These are phyloP conservation scores for Mormyrops attenuatus DNA, from an alignment of 2,797 vertebrate genomes.

Conservation along the genomic window DNA sequence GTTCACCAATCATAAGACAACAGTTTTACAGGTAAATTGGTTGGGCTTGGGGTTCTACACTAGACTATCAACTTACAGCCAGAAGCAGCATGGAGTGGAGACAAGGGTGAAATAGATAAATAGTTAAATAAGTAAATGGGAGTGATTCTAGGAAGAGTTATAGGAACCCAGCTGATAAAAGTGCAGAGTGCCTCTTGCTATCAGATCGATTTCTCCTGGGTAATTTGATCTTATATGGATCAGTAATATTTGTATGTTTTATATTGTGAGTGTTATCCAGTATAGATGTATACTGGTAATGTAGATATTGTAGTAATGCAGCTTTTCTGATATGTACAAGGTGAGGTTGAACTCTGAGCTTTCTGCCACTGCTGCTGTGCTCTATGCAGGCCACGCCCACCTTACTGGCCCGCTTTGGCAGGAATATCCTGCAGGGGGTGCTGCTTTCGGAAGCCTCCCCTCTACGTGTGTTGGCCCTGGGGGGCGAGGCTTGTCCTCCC, in stretches of 20 bases:
- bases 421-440: constrained; percentile 56
- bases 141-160: neutral
- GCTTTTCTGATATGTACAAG: neutral
- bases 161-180: neutral
- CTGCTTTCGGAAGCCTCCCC: constrained; percentile 71
- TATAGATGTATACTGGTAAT: neutral
- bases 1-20: constrained; percentile 71
- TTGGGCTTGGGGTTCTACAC: neutral
- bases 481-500: constrained; percentile 82
- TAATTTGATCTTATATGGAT: neutral
- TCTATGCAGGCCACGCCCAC: constrained; percentile 78
- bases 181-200: neutral
- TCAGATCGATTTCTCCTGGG: neutral
- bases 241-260: neutral
- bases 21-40: constrained; percentile 76
- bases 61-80: neutral
- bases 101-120: neutral
- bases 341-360: neutral
- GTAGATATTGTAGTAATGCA: neutral
- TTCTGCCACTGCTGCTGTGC: neutral
- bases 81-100: neutral
- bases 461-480: constrained; percentile 81
- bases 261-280: neutral
- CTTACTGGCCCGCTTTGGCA: constrained; percentile 78
- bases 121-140: neutral